Evolutionary conservation across 2,888 invertebrate genomes (phyloP), one percentile per base, ranked within the genome.

Genomic region (Campaea margaritaria): DNA sequence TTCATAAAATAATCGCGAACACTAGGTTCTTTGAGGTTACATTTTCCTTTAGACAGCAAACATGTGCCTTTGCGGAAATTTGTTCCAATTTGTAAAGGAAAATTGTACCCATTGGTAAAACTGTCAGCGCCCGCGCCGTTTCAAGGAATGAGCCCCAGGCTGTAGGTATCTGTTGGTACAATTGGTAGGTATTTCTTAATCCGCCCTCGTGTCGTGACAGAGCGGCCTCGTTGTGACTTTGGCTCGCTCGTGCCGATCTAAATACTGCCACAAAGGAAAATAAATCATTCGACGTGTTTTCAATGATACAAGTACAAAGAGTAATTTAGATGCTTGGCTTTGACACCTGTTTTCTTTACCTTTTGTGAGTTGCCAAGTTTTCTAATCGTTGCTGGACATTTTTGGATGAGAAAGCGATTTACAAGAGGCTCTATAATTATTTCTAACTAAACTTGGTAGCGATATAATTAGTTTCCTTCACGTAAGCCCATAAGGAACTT

Each of bases 151-250:
- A 16, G 43, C 59, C 54, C 28, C 21, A 42, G 42, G 59, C 59
- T 27, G 45, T 12, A 13, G 11, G 38, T 28, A 13, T 38, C 36
- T 12, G 13, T 7, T 36, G 51, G 42, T 46, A 46, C 45, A 43
- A 14, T 41, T 21, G 16, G 44, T 54, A 61, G 55, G 60, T 53
- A 43, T 57, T 48, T 57, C 50, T 57, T 48, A 52, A 52, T 49
- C 57, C 53, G 52, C 60, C 51, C 54, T 50, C 49, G 55, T 15
- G 54, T 55, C 54, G 58, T 56, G 58, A 50, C 55, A 53, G 15
- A 14, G n/a, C 36, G 64, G 47, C 64, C 64, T 64, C 64, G 72
- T 34, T 44, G 31, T 67, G 58, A 65, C 69, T 73, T 72, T 64
- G 64, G 48, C 54, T 58, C 28, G 59, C 55, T 55, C 55, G 60